Evolutionary conservation across 2,113 vertebrate genomes (phyloP).

Genomic region (Desmodus rotundus): DNA sequence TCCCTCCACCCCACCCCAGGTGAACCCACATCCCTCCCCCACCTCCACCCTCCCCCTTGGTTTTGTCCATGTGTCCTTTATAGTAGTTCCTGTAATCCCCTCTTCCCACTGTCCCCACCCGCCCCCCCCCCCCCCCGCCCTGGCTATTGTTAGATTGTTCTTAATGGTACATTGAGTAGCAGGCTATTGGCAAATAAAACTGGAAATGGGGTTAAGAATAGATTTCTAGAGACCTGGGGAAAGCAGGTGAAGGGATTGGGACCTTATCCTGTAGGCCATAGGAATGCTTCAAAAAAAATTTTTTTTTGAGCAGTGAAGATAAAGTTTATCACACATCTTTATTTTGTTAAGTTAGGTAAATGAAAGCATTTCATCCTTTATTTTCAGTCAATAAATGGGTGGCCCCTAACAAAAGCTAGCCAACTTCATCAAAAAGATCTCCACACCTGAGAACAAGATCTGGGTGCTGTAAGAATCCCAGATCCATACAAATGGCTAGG

Average conservation of each 20-base stretch:
- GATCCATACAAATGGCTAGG: too few species aligned
- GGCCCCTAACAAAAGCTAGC: not conserved
- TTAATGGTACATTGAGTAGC: too few species aligned
- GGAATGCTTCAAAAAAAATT: not conserved
- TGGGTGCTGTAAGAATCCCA: not conserved
- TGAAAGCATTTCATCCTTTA: not conserved
- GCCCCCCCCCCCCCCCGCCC: too few species aligned
- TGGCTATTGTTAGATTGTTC: too few species aligned
- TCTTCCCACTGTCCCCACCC: too few species aligned
- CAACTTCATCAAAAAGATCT: not conserved
- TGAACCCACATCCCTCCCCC: too few species aligned
- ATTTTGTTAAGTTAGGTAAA: not conserved
- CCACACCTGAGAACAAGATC: not conserved
- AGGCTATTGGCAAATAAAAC: not conserved
- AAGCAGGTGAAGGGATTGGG: not conserved
- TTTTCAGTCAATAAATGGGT: not conserved
- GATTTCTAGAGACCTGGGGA: not conserved
- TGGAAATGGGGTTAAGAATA: not conserved
- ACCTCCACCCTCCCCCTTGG: too few species aligned
- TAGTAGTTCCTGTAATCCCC: too few species aligned
- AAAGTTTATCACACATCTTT: not conserved
- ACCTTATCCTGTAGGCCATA: not conserved
- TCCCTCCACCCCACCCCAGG: too few species aligned
- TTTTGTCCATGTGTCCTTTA: too few species aligned
- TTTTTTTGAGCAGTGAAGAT: not conserved